Evolutionary conservation across 2,888 invertebrate genomes (phyloP).

Genomic region (Drosophila parthenogenetica): DNA sequence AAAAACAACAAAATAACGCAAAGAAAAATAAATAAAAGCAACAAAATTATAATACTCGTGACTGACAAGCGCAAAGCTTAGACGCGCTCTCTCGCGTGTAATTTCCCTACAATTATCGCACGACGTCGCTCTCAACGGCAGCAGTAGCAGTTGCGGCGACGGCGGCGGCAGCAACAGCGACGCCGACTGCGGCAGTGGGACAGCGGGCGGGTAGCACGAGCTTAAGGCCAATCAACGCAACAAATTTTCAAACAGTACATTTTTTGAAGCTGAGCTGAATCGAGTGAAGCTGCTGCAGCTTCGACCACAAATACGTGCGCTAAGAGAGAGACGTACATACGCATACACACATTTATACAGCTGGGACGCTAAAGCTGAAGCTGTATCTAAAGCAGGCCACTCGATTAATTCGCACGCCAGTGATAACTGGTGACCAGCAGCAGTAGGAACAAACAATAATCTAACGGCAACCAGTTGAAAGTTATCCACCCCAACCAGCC

Average conservation of each 20-base stretch:
- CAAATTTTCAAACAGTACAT: slow-evolving; percentile 76
- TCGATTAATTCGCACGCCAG: slow-evolving; percentile 66
- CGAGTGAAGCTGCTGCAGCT: slow-evolving; percentile 33
- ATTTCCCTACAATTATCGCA: slow-evolving; percentile 76
- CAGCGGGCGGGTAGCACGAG: slow-evolving; percentile 53
- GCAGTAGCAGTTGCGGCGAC: slow-evolving; percentile 2
- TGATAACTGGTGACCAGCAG: slow-evolving; percentile 62
- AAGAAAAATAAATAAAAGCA: slow-evolving; percentile 12
- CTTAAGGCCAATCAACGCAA: slow-evolving; percentile 79
- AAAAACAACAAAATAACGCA: slow-evolving; percentile 24
- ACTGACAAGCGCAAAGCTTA: slow-evolving; percentile 36
- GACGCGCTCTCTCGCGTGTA: slow-evolving; percentile 54
- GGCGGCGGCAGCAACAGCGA: slow-evolving; percentile 2
- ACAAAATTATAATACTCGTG: slow-evolving; percentile 39
- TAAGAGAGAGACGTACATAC: neutral
- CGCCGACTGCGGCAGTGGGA: slow-evolving; percentile 39
- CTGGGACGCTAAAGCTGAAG: slow-evolving; percentile 4
- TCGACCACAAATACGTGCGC: slow-evolving; percentile 22
- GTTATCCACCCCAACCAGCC: neutral
- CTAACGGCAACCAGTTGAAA: slow-evolving; percentile 33
- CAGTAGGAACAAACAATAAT: slow-evolving; percentile 25
- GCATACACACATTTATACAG: slow-evolving; percentile 3
- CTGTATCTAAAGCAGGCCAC: slow-evolving; percentile 21
- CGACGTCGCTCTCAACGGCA: slow-evolving; percentile 47
- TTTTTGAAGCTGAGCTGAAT: slow-evolving; percentile 68